Evolutionary conservation across 1,140 invertebrate genomes (phyloP).

Genomic region (Zophobas morio): DNA sequence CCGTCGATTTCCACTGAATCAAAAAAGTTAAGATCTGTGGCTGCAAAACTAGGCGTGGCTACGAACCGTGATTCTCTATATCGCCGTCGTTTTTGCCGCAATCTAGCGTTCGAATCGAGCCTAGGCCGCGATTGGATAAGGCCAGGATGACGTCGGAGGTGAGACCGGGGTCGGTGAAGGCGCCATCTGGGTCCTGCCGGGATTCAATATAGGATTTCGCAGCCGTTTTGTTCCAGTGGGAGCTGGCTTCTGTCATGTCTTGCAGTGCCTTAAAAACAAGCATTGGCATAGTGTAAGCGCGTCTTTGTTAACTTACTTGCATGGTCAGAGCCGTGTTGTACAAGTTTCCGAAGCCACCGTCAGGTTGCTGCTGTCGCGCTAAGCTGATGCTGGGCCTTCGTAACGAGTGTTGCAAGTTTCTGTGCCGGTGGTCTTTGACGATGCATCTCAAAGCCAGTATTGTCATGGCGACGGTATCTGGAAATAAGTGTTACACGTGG

Average conservation of each 20-base stretch:
- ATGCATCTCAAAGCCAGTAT: slow-evolving; percentile 87
- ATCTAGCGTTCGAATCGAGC: slow-evolving; percentile 77
- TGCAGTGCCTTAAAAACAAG: slow-evolving; percentile 76
- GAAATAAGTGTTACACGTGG: slow-evolving; percentile 51
- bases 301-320: slow-evolving; percentile 70
- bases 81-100: slow-evolving; percentile 72
- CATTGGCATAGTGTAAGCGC: too few species aligned
- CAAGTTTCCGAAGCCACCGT: slow-evolving; percentile 87
- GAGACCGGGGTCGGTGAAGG: slow-evolving; percentile 80
- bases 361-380: slow-evolving; percentile 81
- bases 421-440: slow-evolving; percentile 85
- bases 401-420: slow-evolving; percentile 84
- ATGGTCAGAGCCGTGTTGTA: slow-evolving; percentile 85
- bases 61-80: slow-evolving; percentile 65
- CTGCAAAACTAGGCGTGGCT: too few species aligned
- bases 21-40: slow-evolving; percentile 10
- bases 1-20: slow-evolving; percentile 65
- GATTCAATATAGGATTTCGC: slow-evolving; percentile 81
- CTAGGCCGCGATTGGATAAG: slow-evolving; percentile 73
- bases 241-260: slow-evolving; percentile 75
- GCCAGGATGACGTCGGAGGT: slow-evolving; percentile 85
- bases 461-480: slow-evolving; percentile 88
- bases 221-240: slow-evolving; percentile 82
- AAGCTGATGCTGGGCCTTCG: slow-evolving; percentile 80
- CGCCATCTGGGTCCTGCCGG: slow-evolving; percentile 82